These are phyloP conservation scores for Nomada ferruginata DNA, from an alignment of 2,888 invertebrate species.

Conservation along the genomic window DNA sequence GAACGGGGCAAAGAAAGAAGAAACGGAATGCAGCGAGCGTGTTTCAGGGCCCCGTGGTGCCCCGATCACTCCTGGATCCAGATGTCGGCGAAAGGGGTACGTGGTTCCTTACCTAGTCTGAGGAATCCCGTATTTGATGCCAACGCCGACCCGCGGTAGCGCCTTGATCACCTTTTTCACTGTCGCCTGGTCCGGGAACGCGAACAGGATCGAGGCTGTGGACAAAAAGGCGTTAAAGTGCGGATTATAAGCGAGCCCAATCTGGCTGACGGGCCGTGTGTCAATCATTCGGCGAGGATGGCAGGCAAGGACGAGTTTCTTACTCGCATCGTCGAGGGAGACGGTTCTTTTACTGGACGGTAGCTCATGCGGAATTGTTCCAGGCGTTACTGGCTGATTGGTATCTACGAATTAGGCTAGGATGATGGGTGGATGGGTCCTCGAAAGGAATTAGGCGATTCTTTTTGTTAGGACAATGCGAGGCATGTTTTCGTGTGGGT, in stretches of 20 bases:
- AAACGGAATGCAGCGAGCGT: conserved; percentile 78
- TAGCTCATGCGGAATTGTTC: conserved; percentile 8
- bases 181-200: conserved; percentile 98
- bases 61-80: conserved; percentile 37
- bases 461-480: background rate
- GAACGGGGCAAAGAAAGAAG: conserved; percentile 77
- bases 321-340: conserved; percentile 33
- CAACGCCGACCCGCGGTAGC: conserved; percentile 98
- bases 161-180: conserved; percentile 99
- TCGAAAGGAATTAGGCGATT: background rate
- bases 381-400: conserved; percentile 21
- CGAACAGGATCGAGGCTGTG: conserved; percentile 99
- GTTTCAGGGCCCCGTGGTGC: conserved; percentile 64
- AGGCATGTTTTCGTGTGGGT: background rate
- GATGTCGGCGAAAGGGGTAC: conserved; percentile 49
- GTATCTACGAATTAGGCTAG: conserved; percentile 20
- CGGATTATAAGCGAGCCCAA: conserved; percentile 61
- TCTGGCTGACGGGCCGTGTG: conserved; percentile 41
- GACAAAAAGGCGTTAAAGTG: conserved; percentile 80
- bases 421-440: conserved; percentile 4
- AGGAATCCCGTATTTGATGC: conserved; percentile 99
- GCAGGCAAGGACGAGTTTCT: conserved; percentile 52
- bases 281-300: conserved; percentile 55
- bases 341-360: background rate
- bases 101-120: conserved; percentile 92